Evolutionary conservation across 1,140 invertebrate species (phyloP), one percentile per base, ranked within the genome.

Genomic region (Drosophila seguyi): DNA sequence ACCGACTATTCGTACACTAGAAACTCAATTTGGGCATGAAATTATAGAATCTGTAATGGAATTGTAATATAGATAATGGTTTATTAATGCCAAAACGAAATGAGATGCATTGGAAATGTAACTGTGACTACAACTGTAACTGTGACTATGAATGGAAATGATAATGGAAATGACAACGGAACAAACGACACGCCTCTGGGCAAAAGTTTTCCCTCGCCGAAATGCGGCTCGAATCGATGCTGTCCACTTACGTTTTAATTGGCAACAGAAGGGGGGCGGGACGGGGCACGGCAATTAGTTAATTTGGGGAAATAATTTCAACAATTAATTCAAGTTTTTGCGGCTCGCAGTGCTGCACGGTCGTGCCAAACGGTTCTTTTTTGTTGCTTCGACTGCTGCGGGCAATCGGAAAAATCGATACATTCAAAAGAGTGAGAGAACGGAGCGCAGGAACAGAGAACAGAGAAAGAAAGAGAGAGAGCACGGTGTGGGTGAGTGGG

Each of bases 21-120:
- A 48, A 63, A 60, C 66, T 76, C 65, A 76, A 71, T 80, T 67
- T 66, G 48, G 38, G 53, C 69, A 77, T 67, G 61, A 72, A 76
- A 78, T 47, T 69, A 79, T 77, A 67, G 67, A 56, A 90, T 84
- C 84, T 90, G 84, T 76, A 87, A 87, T 75, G 85, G 85, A 86
- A 90, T 81, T 75, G 63, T 41, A 88, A 87, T 76, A 82, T 66
- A 83, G 61, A 76, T 56, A 88, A 83, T 83, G 75, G 53, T 75
- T 72, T 72, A 59, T 73, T 72, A 72, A 59, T 59, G 67, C 36
- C 66, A 36, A 56, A 47, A 75, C 41, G 58, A 75, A 55, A 75
- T 61, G 59, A 75, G 42, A 72, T 81, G 79, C 29, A 58, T 57
- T 65, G 75, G 16, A 50, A 79, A 38, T 50, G 63, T 38, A 55